Evolutionary conservation across 1,140 invertebrate species (phyloP).

Genomic region (Hypsibius dujardini): DNA sequence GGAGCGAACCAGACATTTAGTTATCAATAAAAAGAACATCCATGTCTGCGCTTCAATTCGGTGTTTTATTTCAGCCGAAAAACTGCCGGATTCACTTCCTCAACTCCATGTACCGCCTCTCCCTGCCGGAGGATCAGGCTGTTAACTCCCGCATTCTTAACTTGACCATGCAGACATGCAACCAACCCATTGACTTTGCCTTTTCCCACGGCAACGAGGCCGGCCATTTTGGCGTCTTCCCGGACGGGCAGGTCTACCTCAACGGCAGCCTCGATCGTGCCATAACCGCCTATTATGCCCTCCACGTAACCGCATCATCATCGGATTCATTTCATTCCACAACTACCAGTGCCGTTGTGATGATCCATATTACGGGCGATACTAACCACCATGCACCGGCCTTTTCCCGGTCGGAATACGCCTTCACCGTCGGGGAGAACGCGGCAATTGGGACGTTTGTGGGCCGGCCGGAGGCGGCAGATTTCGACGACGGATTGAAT

Average conservation of each 20-base stretch:
- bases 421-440: constrained; percentile 75
- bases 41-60: background rate
- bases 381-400: constrained; percentile 60
- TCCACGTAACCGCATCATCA: background rate
- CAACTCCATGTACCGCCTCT: constrained; percentile 16
- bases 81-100: background rate
- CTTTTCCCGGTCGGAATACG: constrained; percentile 64
- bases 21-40: background rate
- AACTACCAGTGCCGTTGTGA: constrained; percentile 31
- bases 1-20: no score
- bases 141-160: constrained; percentile 29
- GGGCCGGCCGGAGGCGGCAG: constrained; percentile 59
- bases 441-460: constrained; percentile 66
- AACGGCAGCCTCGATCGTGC: constrained; percentile 31
- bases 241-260: constrained; percentile 28
- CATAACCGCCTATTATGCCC: constrained; percentile 22
- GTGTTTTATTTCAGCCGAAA: background rate
- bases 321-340: background rate
- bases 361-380: constrained; percentile 60
- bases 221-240: constrained; percentile 31
- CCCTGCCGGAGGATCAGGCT: constrained; percentile 28
- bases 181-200: constrained; percentile 28
- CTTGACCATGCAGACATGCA: constrained; percentile 27
- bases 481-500: constrained; percentile 67
- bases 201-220: constrained; percentile 31